Conservation (phyloP, 2,797 vertebrate species). For the Perodicticus potto region DNA sequence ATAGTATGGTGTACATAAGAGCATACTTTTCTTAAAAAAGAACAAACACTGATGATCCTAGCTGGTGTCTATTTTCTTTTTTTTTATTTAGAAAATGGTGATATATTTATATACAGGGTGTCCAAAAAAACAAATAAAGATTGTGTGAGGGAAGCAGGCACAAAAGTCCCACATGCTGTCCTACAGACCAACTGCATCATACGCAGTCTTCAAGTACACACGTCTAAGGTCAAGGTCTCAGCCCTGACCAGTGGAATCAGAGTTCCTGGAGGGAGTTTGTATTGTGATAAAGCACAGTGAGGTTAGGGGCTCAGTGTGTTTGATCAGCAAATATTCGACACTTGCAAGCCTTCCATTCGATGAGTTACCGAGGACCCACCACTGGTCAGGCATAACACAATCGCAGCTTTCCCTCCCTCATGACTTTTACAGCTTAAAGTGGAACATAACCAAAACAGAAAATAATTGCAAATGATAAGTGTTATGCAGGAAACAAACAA, state of each 20-base stretch:
- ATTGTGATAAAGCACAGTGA: background rate
- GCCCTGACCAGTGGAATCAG: background rate
- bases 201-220: background rate
- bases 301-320: background rate
- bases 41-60: background rate
- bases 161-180: background rate
- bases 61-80: background rate
- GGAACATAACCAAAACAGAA: background rate
- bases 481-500: background rate
- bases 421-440: background rate
- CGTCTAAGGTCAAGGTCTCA: background rate
- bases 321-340: conserved; percentile 42
- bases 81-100: conserved; percentile 26
- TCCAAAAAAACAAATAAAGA: background rate
- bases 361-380: background rate
- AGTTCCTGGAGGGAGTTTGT: background rate
- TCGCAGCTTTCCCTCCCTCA: background rate
- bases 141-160: background rate
- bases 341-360: background rate
- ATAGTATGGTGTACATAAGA: background rate
- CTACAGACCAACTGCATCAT: background rate
- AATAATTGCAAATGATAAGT: background rate
- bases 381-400: background rate
- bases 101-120: background rate
- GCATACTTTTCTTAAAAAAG: conserved; percentile 18